Percentiles rank a stretch among this genome's conserved stretches.
Conservation (phyloP, 2,113 vertebrate genomes). For the Atractosteus spatula region DNA sequence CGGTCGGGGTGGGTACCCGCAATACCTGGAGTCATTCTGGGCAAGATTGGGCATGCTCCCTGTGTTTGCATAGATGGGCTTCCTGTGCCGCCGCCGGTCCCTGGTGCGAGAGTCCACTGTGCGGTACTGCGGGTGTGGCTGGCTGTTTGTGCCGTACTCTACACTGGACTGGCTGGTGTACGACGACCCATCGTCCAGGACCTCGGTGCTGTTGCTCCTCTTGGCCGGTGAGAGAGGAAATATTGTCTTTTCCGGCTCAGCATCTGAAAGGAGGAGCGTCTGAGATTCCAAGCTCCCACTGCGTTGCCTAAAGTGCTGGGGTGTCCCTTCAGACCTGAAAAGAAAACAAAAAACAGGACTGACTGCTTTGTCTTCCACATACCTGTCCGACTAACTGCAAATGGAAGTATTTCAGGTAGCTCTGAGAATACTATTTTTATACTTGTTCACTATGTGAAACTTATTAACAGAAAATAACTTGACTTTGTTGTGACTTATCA, state of each 20-base stretch:
- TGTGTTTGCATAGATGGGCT: slow-evolving; percentile 74
- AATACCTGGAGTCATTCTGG: slow-evolving; percentile 71
- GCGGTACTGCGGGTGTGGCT: slow-evolving; percentile 64
- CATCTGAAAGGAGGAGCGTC: slow-evolving; percentile 69
- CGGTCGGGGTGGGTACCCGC: slow-evolving; percentile 58
- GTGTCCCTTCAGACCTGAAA: slow-evolving; percentile 69
- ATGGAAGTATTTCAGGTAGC: background rate
- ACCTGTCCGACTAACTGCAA: background rate
- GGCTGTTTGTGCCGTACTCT: slow-evolving; percentile 69
- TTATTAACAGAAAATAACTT: no score
- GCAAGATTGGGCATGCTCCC: slow-evolving; percentile 97
- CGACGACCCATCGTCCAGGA: slow-evolving; percentile 90
- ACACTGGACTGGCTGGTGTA: slow-evolving; percentile 94
- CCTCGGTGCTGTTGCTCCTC: slow-evolving; percentile 91
- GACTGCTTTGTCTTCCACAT: background rate
- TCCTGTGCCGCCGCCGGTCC: slow-evolving; percentile 75
- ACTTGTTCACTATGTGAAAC: no score
- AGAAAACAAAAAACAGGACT: background rate
- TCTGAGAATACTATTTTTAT: no score
- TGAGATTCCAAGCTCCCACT: slow-evolving; percentile 93
- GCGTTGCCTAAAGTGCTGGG: slow-evolving; percentile 80
- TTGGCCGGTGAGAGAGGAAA: slow-evolving; percentile 68
- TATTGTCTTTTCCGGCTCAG: slow-evolving; percentile 55
- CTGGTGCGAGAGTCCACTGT: slow-evolving; percentile 70
- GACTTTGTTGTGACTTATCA: no score